Evolutionary conservation across 2,113 vertebrate species (phyloP).

Genomic region (Scalopus aquaticus): DNA sequence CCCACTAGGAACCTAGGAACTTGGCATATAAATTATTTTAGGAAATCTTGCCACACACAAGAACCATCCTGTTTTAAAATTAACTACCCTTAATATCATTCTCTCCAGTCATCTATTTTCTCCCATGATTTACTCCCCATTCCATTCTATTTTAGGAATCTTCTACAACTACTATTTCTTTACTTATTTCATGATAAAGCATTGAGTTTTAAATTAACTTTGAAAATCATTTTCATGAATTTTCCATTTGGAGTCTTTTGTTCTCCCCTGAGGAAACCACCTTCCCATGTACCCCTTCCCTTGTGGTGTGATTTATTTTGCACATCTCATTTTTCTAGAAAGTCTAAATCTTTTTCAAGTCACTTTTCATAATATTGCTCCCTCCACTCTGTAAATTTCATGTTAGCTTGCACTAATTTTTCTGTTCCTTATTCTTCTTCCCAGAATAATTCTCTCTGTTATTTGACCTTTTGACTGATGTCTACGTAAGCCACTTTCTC

Average conservation of each 20-base stretch:
- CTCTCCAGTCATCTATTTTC: not conserved
- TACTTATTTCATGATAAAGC: not conserved
- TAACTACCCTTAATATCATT: not conserved
- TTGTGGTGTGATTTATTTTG: not conserved
- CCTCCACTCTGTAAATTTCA: not conserved
- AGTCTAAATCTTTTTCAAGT: not conserved
- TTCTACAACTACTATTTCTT: not conserved
- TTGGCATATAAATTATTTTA: constrained; percentile 6
- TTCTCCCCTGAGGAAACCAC: not conserved
- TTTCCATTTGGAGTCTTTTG: not conserved
- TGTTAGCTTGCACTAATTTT: not conserved
- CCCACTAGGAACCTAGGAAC: not conserved
- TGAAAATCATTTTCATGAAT: not conserved
- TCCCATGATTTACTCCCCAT: not conserved
- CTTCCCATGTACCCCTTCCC: not conserved
- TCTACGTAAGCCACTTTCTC: not conserved
- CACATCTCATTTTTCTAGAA: not conserved
- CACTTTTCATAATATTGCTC: not conserved
- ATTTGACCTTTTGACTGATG: not conserved
- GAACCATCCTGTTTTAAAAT: not conserved
- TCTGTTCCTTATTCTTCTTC: not conserved
- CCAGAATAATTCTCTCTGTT: not conserved
- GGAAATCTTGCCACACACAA: not conserved
- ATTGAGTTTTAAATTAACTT: not conserved
- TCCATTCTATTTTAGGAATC: not conserved